These are phyloP conservation scores for Dasypogon diadema DNA, from an alignment of 2,888 invertebrate species.

Conservation along the genomic window DNA sequence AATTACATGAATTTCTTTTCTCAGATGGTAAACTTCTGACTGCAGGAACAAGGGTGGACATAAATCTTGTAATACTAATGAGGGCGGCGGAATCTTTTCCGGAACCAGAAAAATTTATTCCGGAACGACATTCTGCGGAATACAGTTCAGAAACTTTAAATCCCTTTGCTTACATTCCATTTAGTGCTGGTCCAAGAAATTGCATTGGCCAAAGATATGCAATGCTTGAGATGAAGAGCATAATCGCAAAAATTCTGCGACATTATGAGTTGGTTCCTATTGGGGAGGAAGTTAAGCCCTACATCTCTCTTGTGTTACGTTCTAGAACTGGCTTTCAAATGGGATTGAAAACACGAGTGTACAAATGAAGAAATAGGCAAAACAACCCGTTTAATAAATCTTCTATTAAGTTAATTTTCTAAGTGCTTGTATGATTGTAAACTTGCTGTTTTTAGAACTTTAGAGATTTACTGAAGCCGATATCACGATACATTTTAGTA, in stretches of 20 bases:
- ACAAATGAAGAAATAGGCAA: too few species aligned
- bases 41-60: slow-evolving; percentile 62
- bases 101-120: slow-evolving; percentile 62
- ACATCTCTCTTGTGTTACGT: slow-evolving; percentile 62
- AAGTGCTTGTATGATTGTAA: too few species aligned
- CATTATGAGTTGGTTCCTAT: slow-evolving; percentile 63
- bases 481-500: too few species aligned
- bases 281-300: slow-evolving; percentile 60
- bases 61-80: slow-evolving; percentile 63
- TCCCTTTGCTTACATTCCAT: slow-evolving; percentile 63
- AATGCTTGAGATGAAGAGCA: slow-evolving; percentile 65
- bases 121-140: slow-evolving; percentile 68
- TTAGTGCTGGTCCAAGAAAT: slow-evolving; percentile 66
- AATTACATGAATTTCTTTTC: slow-evolving; percentile 60
- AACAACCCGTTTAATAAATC: too few species aligned
- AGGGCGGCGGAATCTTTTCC: slow-evolving; percentile 61
- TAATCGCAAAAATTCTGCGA: slow-evolving; percentile 62
- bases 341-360: slow-evolving; percentile 60
- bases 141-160: slow-evolving; percentile 60
- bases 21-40: slow-evolving; percentile 62
- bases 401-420: too few species aligned
- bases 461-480: too few species aligned
- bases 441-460: too few species aligned
- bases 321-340: slow-evolving; percentile 63
- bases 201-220: slow-evolving; percentile 67